Base-by-base conservation (phyloP, 2,888 invertebrate species). In the Pseudolycoriella hygida region DNA sequence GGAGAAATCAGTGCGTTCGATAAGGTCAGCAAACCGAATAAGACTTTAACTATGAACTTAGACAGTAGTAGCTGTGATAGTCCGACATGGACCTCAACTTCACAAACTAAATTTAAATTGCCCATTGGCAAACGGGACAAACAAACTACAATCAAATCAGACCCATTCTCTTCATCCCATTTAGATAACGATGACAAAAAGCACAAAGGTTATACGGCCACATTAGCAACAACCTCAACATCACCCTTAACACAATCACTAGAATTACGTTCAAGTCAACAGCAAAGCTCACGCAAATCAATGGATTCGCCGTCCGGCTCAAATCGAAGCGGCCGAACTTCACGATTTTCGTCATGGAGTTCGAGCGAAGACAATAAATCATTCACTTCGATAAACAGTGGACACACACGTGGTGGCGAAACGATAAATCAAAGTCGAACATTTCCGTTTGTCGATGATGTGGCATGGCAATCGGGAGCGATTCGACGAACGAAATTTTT, bases 321-420 rank as follows among this genome's bases (percentile, higher is more conserved):
- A 49, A 56, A 61, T 15, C 58, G 62, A n/a, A 80, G 80, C 53
- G 60, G 67, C 34, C 73, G 25, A 25, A 25, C 78, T 25, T 80
- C 82, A 47, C 72, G 85, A 10, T 83, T 84, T 59, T 79, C 84
- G 51, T 84, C 85, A 37, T 85, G 86, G 84, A 83, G 84, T 48
- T 80, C 81, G n/a, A 76, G 75, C 43, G 81, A 82, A 57, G 72
- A 73, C 44, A 68, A 77, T 25, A 25, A 25, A 38, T 71, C 72
- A 3, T 53, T 74, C 46, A 76, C 79, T 1, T 75, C 77, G 31
- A 65, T 80, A 44, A 80, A 78, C 53, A 77, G 78, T 61, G 25
- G 5, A 25, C 25, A n/a, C n/a, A 78, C 78, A 40, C 78, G 79
- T 75, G 77, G 78, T 12, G 78, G 79, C 6, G 80, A 78, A 55